Percentiles rank a stretch among this genome's conserved stretches.
Conservation (phyloP, 2,797 vertebrate genomes). For the Melanotaenia parkinsoni region DNA sequence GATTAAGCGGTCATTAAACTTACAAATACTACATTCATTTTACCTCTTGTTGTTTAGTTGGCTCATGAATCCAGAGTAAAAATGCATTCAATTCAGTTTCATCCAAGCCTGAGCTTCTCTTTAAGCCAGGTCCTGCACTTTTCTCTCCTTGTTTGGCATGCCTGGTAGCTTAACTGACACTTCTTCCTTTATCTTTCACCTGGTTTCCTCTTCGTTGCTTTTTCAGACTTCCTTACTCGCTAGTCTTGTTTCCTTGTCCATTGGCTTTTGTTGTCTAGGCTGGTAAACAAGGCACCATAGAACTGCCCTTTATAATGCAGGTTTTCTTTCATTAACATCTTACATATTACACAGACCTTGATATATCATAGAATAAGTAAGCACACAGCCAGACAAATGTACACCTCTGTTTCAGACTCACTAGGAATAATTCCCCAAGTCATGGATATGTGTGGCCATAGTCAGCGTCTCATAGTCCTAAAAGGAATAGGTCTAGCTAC, state of each 20-base stretch:
- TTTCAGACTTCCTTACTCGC: slow-evolving; percentile 68
- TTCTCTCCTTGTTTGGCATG: slow-evolving; percentile 80
- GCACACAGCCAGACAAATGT: too few relatives aligned
- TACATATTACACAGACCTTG: slow-evolving; percentile 8
- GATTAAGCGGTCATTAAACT: too few relatives aligned
- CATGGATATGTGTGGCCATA: too few relatives aligned
- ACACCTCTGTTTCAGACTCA: too few relatives aligned
- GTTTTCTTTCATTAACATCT: slow-evolving; percentile 92
- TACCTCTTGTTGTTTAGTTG: slow-evolving; percentile 63
- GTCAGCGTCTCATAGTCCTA: too few relatives aligned
- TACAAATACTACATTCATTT: too few relatives aligned
- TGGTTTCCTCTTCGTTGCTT: slow-evolving; percentile 74
- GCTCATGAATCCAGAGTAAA: slow-evolving; percentile 91
- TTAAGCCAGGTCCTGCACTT: slow-evolving; percentile 79
- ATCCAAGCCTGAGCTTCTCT: slow-evolving; percentile 84
- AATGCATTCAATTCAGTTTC: slow-evolving; percentile 96
- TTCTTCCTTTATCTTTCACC: slow-evolving; percentile 77
- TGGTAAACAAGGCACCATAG: slow-evolving; percentile 71
- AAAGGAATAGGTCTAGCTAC: too few relatives aligned
- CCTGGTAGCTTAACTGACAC: slow-evolving; percentile 88
- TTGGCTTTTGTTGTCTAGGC: slow-evolving; percentile 85
- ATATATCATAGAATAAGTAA: too few relatives aligned
- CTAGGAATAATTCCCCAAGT: too few relatives aligned
- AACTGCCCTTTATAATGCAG: slow-evolving; percentile 82
- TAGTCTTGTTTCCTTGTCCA: slow-evolving; percentile 85